These are phyloP conservation scores for Cancer borealis DNA, from an alignment of 2,888 invertebrate species.

Conservation along the genomic window DNA sequence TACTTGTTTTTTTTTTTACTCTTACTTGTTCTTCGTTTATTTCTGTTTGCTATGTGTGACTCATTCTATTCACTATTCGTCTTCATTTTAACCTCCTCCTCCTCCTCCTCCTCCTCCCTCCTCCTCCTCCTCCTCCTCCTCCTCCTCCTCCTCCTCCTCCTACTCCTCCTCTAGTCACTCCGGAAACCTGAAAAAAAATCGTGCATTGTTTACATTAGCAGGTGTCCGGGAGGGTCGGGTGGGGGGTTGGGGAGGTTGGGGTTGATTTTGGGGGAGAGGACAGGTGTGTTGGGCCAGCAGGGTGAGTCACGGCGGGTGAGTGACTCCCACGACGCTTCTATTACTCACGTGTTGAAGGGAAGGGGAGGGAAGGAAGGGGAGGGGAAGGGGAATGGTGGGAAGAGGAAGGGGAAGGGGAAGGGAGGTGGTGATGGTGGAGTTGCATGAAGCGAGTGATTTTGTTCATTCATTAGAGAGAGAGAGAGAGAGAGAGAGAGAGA, in stretches of 20 bases:
- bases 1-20: neutral
- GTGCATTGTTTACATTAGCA: neutral
- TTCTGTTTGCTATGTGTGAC: neutral
- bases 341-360: neutral
- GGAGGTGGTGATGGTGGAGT: neutral
- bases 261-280: neutral
- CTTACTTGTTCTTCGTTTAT: neutral
- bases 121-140: constrained; percentile 1
- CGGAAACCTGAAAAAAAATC: neutral
- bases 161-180: neutral
- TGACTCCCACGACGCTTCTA: neutral
- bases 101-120: neutral
- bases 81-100: neutral
- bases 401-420: neutral
- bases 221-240: neutral
- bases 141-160: neutral
- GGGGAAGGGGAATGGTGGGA: neutral
- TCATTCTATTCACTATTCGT: neutral
- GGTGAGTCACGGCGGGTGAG: neutral
- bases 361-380: neutral
- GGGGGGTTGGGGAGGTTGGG: neutral
- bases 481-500: neutral
- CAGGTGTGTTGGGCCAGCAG: neutral
- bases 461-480: neutral
- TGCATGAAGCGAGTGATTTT: neutral